Percentiles rank a stretch among this genome's conserved stretches.
Evolutionary conservation across 2,888 invertebrate genomes (phyloP).

Genomic region (Itoplectis maculator): DNA sequence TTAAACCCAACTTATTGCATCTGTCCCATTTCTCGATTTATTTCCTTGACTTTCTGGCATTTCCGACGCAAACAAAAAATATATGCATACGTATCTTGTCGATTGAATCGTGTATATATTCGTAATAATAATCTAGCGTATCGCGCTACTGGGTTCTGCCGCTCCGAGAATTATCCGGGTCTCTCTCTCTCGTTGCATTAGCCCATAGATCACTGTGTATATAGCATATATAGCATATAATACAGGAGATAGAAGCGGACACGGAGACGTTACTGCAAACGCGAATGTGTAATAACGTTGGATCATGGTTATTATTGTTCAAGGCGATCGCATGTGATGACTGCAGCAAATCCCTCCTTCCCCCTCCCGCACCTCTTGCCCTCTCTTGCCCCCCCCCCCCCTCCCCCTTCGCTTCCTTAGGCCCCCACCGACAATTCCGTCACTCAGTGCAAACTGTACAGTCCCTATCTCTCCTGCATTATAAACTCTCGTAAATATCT

Average conservation of each 20-base stretch:
- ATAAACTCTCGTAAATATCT: slow-evolving; percentile 53
- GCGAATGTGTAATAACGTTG: slow-evolving; percentile 69
- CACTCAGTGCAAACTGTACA: slow-evolving; percentile 31
- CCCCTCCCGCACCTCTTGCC: not conserved
- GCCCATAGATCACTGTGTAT: not conserved
- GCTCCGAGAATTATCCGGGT: slow-evolving; percentile 51
- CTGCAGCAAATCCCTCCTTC: slow-evolving; percentile 39
- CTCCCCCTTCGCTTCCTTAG: not conserved
- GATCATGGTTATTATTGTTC: slow-evolving; percentile 71
- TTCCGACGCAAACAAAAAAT: slow-evolving; percentile 21
- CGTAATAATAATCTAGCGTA: slow-evolving; percentile 23
- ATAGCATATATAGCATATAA: not conserved
- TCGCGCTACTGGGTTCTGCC: slow-evolving; percentile 22
- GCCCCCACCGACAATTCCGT: slow-evolving; percentile 11
- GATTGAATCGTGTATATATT: slow-evolving; percentile 5
- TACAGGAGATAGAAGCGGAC: slow-evolving; percentile 42
- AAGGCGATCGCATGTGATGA: slow-evolving; percentile 68
- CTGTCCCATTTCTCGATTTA: not conserved
- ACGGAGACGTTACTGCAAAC: slow-evolving; percentile 61
- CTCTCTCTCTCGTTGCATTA: slow-evolving; percentile 23
- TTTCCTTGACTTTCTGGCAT: slow-evolving; percentile 24
- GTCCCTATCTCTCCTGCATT: slow-evolving; percentile 33
- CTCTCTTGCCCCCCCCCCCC: not conserved
- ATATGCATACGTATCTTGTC: not conserved
- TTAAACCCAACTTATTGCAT: not conserved